phyloP scores from a whole-genome alignment of 1,140 invertebrate genomes.

The Helicoverpa zea region DNA sequence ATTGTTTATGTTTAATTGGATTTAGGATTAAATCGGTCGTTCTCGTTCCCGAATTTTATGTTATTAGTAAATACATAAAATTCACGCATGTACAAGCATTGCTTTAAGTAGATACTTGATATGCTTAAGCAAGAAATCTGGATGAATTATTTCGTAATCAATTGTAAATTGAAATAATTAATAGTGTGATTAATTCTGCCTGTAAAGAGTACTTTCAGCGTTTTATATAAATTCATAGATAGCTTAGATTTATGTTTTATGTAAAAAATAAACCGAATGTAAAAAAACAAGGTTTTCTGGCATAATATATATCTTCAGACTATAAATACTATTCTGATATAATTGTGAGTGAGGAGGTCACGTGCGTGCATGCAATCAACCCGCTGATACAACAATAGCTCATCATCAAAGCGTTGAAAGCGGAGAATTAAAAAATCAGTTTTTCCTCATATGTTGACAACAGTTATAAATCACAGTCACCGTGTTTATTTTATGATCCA shows the following conservation, averaged over 20 bases:
- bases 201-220: no score
- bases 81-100: conserved; percentile 10
- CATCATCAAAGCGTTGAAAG: conserved; percentile 74
- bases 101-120: conserved; percentile 20
- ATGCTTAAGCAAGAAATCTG: not conserved
- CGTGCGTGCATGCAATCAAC: conserved; percentile 42
- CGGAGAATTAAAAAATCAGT: conserved; percentile 73
- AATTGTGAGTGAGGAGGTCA: conserved; percentile 37
- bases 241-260: no score
- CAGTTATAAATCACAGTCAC: conserved; percentile 77
- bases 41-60: conserved; percentile 10
- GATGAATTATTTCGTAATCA: no score
- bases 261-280: no score
- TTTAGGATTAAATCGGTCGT: conserved; percentile 6
- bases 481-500: conserved; percentile 82
- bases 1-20: conserved; percentile 35
- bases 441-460: conserved; percentile 75
- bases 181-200: no score
- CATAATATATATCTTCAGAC: not conserved
- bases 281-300: no score
- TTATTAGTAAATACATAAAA: conserved; percentile 10
- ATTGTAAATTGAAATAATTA: no score
- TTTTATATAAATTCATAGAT: no score
- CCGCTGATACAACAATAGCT: conserved; percentile 64
- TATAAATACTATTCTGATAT: not conserved